Evolutionary conservation across 2,113 vertebrate genomes (phyloP).

Genomic region (Elgaria multicarinata): DNA sequence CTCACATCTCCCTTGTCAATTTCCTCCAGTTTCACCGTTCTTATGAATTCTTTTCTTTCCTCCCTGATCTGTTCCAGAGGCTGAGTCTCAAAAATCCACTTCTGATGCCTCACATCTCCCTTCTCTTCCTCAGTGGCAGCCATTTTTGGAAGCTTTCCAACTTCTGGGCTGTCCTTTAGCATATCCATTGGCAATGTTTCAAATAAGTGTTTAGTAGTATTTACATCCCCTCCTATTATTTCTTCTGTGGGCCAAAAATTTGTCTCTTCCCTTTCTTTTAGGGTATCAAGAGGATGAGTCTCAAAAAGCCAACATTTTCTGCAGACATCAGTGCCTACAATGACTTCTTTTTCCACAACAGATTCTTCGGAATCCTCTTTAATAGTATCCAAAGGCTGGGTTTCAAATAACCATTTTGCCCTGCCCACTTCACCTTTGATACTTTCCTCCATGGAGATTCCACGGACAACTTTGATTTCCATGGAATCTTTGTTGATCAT

Average conservation of each 20-base stretch:
- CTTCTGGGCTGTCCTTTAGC: constrained; percentile 83
- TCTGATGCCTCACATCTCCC: constrained; percentile 89
- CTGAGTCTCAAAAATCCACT: constrained; percentile 90
- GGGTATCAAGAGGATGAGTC: constrained; percentile 86
- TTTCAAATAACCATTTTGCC: constrained; percentile 89
- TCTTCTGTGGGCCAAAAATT: constrained; percentile 74
- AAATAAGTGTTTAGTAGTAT: constrained; percentile 87
- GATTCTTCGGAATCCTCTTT: constrained; percentile 80
- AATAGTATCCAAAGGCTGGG: constrained; percentile 82
- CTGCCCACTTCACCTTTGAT: constrained; percentile 77
- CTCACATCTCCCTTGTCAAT: constrained; percentile 87
- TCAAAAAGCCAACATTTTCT: constrained; percentile 92
- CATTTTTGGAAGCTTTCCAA: constrained; percentile 84
- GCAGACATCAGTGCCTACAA: constrained; percentile 84
- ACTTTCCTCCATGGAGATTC: constrained; percentile 86
- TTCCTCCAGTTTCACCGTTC: constrained; percentile 87
- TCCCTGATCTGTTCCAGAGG: constrained; percentile 89
- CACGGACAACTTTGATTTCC: constrained; percentile 82
- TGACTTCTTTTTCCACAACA: constrained; percentile 77
- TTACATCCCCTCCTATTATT: constrained; percentile 87
- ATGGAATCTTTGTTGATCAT: constrained; percentile 76
- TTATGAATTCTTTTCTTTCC: constrained; percentile 81
- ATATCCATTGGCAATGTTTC: constrained; percentile 84
- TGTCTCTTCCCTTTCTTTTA: constrained; percentile 83
- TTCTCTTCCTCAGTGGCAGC: constrained; percentile 84